Evolutionary conservation across 2,113 vertebrate species (phyloP).

Genomic region (Brachypteracias leptosomus): DNA sequence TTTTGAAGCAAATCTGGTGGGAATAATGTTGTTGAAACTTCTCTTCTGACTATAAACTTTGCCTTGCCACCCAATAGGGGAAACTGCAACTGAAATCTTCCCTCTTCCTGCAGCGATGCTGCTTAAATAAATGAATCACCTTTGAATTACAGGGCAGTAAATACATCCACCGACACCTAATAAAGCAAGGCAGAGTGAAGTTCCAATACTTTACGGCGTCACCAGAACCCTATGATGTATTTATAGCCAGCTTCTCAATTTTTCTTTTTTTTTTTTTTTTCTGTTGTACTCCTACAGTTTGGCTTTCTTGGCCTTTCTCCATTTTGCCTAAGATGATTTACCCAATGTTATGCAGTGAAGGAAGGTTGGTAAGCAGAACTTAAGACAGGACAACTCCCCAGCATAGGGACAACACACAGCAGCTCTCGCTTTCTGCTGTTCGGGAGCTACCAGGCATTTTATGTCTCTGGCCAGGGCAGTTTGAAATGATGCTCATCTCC

Average conservation of each 20-base stretch:
- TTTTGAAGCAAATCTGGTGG: conserved; percentile 2
- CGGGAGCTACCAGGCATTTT: neutral
- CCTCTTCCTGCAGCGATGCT: conserved; percentile 45
- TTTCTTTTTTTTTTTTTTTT: conserved; percentile 9
- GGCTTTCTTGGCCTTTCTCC: neutral
- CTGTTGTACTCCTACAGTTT: conserved; percentile 25
- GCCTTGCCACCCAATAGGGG: conserved; percentile 5
- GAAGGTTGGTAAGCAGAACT: neutral
- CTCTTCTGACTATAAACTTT: conserved; percentile 19
- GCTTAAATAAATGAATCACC: conserved; percentile 69
- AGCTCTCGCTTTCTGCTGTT: neutral
- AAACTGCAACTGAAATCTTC: conserved; percentile 59
- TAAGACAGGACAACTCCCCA: neutral
- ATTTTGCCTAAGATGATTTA: neutral
- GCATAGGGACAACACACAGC: neutral
- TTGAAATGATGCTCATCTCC: neutral
- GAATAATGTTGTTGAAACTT: conserved; percentile 11
- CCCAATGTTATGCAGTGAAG: neutral
- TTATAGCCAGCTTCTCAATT: conserved; percentile 56
- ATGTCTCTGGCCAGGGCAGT: neutral
- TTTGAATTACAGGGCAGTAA: conserved; percentile 69
- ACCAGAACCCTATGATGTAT: conserved; percentile 63
- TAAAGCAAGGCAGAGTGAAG: conserved; percentile 69
- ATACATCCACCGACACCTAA: conserved; percentile 68
- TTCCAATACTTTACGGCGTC: conserved; percentile 65